These are phyloP conservation scores for Stichopus chloronotus DNA, from an alignment of 35 echinoderm and acorn worm species.

Conservation along the genomic window DNA sequence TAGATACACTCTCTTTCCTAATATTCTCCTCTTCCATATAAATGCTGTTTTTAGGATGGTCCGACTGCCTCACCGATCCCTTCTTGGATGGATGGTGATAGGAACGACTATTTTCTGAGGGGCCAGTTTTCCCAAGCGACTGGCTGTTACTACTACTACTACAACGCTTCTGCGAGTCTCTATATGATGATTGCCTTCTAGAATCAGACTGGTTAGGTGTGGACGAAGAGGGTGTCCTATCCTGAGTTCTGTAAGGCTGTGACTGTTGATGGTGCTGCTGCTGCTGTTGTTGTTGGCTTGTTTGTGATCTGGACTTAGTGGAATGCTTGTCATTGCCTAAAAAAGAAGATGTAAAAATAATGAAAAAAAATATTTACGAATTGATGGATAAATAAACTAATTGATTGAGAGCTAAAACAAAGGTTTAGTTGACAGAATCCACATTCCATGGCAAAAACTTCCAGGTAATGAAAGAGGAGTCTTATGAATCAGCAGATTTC, in stretches of 20 bases:
- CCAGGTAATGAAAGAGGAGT: neutral
- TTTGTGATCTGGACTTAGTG: conserved; percentile 70
- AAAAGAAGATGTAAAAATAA: conserved; percentile 8
- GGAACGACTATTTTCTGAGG: conserved; percentile 49
- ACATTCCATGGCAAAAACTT: no score
- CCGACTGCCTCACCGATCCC: conserved; percentile 40
- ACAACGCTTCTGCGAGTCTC: conserved; percentile 21
- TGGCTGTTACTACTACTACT: conserved; percentile 41
- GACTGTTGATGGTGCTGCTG: conserved; percentile 29
- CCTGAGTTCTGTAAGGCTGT: conserved; percentile 34
- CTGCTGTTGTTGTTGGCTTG: conserved; percentile 26
- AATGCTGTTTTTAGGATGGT: conserved; percentile 36
- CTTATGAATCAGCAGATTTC: no score
- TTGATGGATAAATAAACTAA: neutral
- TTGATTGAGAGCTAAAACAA: no score
- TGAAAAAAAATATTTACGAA: neutral
- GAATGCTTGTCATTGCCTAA: conserved; percentile 92
- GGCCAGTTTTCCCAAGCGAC: conserved; percentile 38
- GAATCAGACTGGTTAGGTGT: conserved; percentile 36
- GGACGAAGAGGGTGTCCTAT: conserved; percentile 14
- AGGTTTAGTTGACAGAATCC: no score
- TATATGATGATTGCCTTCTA: conserved; percentile 29
- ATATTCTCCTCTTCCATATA: conserved; percentile 7
- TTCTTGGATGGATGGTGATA: conserved; percentile 2
- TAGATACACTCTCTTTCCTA: conserved; percentile 32